Evolutionary conservation across 2,113 vertebrate genomes (phyloP).

Genomic region (Ascaphus truei): DNA sequence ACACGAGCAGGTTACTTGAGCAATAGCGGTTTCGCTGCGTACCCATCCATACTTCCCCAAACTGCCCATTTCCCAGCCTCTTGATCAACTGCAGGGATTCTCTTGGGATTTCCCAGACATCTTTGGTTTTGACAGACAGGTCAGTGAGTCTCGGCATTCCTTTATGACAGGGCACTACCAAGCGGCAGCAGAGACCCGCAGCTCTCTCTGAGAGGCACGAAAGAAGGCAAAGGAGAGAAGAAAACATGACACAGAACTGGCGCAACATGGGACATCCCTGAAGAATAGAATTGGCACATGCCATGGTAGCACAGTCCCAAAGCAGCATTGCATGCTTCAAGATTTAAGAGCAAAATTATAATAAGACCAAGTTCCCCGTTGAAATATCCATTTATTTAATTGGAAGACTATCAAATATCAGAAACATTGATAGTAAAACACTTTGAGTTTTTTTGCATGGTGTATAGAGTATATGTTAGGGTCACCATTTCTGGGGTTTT

Average conservation of each 20-base stretch:
- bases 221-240: conserved; percentile 57
- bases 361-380: too few species aligned
- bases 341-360: not conserved
- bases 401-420: too few species aligned
- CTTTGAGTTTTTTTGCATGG: too few species aligned
- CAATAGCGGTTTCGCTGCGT: conserved; percentile 65
- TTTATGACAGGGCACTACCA: conserved; percentile 95
- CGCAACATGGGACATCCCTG: conserved; percentile 52
- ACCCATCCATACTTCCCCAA: conserved; percentile 99
- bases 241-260: conserved; percentile 58
- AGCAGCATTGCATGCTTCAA: not conserved
- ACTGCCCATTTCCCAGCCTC: conserved; percentile 96
- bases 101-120: conserved; percentile 97
- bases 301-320: not conserved
- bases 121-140: conserved; percentile 99
- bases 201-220: conserved; percentile 82
- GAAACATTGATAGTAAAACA: too few species aligned
- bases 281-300: conserved; percentile 41
- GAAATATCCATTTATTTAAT: too few species aligned
- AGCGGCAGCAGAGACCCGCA: conserved; percentile 96
- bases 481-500: too few species aligned
- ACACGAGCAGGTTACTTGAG: conserved; percentile 51
- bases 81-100: conserved; percentile 96
- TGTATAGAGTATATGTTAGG: too few species aligned
- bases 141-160: conserved; percentile 96